Conservation (phyloP, 2,797 vertebrate species). For the Sebastes iracundus region DNA sequence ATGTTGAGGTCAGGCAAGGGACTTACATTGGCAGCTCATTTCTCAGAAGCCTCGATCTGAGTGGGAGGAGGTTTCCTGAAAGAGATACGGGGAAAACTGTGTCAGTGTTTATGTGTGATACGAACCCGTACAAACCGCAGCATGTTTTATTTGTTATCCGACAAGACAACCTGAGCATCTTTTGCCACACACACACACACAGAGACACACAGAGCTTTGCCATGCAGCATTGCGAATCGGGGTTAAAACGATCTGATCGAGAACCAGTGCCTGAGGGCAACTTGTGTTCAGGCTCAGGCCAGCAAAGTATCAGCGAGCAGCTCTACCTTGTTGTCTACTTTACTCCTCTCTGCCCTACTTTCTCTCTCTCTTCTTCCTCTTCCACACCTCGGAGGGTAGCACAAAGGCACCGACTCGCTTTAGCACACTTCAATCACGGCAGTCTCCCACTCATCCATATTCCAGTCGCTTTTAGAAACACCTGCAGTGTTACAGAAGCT, state of each 20-base stretch:
- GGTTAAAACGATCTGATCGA: conserved; percentile 62
- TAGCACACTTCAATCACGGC: conserved; percentile 61
- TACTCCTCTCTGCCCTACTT: conserved; percentile 65
- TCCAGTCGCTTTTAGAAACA: conserved; percentile 50
- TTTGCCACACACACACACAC: conserved; percentile 6
- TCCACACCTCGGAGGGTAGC: conserved; percentile 32
- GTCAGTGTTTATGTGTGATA: conserved; percentile 48
- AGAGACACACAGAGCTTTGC: conserved; percentile 26
- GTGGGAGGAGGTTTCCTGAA: conserved; percentile 63
- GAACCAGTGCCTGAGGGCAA: conserved; percentile 48
- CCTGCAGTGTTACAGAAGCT: conserved; percentile 31
- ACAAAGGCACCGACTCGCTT: conserved; percentile 54
- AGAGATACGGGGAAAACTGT: conserved; percentile 46
- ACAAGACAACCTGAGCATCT: conserved; percentile 20
- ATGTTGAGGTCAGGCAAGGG: conserved; percentile 37
- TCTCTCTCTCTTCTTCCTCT: conserved; percentile 28
- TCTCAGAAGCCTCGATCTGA: conserved; percentile 48
- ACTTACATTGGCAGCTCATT: conserved; percentile 80
- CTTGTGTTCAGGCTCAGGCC: conserved; percentile 40
- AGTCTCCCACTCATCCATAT: conserved; percentile 67
- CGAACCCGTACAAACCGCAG: conserved; percentile 9
- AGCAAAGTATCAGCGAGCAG: conserved; percentile 40
- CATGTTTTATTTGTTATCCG: conserved; percentile 35
- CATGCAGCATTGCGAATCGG: conserved; percentile 38
- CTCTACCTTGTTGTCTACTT: conserved; percentile 59